A percentile compares a stretch with the other conserved stretches of the same genome.
These are phyloP conservation scores for Brachypalpus laphriformis DNA, from an alignment of 2,888 invertebrate genomes.

Conservation along the genomic window DNA sequence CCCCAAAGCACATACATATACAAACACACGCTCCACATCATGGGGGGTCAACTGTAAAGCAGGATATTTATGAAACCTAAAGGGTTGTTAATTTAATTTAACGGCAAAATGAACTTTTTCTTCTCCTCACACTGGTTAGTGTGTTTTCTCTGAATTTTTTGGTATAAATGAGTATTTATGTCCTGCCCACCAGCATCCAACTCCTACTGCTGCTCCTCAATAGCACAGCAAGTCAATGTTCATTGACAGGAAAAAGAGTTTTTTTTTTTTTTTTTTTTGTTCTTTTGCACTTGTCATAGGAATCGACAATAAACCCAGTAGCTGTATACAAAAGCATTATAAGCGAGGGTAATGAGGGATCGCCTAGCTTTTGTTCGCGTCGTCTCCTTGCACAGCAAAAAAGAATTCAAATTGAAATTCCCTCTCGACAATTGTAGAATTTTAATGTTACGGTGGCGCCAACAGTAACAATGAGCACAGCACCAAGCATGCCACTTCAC, in stretches of 20 bases:
- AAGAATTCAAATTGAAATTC: slow-evolving; percentile 58
- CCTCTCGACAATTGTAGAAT: slow-evolving; percentile 64
- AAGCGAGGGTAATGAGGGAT: neutral
- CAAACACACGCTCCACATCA: slow-evolving; percentile 26
- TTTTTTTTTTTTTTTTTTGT: neutral
- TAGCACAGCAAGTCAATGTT: slow-evolving; percentile 1
- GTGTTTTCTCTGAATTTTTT: neutral
- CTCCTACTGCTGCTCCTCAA: slow-evolving; percentile 1
- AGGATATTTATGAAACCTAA: slow-evolving; percentile 71
- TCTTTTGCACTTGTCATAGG: slow-evolving; percentile 48
- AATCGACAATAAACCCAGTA: slow-evolving; percentile 46
- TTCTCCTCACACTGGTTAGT: neutral
- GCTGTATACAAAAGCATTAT: slow-evolving; percentile 35
- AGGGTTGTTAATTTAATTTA: slow-evolving; percentile 73
- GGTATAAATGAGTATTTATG: slow-evolving; percentile 33
- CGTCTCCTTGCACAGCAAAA: slow-evolving; percentile 15
- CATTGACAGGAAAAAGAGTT: slow-evolving; percentile 32
- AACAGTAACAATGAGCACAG: slow-evolving; percentile 44
- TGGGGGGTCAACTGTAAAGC: slow-evolving; percentile 68
- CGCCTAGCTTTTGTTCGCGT: slow-evolving; percentile 19
- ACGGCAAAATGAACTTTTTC: slow-evolving; percentile 69
- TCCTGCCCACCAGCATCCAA: slow-evolving; percentile 12
- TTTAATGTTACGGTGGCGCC: slow-evolving; percentile 68
- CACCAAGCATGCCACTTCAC: neutral
- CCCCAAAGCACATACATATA: slow-evolving; percentile 1